Evolutionary conservation across 2,888 invertebrate genomes (phyloP), one percentile per base, ranked within the genome.

Genomic region (Anoplius nigerrimus): DNA sequence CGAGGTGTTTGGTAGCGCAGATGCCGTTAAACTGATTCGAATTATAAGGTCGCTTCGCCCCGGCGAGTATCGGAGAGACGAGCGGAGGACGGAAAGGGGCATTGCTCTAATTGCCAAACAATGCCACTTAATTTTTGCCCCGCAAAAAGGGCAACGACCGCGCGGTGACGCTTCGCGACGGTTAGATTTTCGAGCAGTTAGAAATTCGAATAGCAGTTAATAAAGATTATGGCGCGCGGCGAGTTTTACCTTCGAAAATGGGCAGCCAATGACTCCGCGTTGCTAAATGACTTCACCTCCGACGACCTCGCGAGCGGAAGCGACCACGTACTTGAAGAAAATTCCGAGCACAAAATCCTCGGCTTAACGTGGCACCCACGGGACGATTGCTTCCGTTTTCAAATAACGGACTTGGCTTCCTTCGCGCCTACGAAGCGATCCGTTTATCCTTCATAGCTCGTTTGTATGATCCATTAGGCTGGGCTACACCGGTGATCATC

Each of bases 381-480:
- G 62, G 13, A 24, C 4, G 0, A 11, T 70, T 0, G n/a, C 1
- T 11, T 53, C 21, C 18, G 22, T n/a, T n/a, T n/a, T n/a, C n/a
- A n/a, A n/a, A n/a, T n/a, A n/a, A n/a, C n/a, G n/a, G n/a, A n/a
- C n/a, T n/a, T n/a, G n/a, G n/a, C n/a, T n/a, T n/a, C 8, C 24
- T 48, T 2, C 16, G 56, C 1, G 2, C 6, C 0, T 8, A 66
- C 70, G 0, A 70, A 70, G 51, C 22, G 57, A 6, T 34, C 21
- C 0, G 66, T 66, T 2, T 65, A 6, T 62, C 62, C 0, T 2
- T 21, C 2, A 24, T 62, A 2, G 62, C 62, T 6, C 6, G 16
- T 11, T 18, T 65, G 0, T 66, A 46, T 13, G 69, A 59, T 22
- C 69, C 69, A 0, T 20, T 66, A 0, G 66, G 66, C 0, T 24